Conservation (phyloP, 2,797 vertebrate species). For the Hippocampus kuda region DNA sequence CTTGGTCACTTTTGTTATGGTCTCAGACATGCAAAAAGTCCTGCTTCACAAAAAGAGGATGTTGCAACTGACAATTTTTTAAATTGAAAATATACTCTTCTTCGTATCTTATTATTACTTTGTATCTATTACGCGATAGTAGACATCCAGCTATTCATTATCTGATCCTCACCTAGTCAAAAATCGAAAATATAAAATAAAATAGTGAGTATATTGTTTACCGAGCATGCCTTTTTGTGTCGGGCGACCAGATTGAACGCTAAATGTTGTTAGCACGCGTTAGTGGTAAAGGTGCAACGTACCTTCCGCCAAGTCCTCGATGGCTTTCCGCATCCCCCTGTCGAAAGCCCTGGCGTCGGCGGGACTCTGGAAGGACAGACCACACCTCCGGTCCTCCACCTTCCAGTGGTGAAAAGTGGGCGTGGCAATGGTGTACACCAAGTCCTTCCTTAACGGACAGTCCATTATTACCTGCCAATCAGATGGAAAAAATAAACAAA, state of each 20-base stretch:
- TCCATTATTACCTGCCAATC: constrained; percentile 85
- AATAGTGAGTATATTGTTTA: no score
- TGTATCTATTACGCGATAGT: no score
- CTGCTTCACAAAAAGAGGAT: no score
- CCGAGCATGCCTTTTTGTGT: neutral
- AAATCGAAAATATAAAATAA: no score
- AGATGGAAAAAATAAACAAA: neutral
- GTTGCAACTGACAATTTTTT: no score
- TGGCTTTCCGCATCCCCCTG: constrained; percentile 92
- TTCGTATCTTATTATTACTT: no score
- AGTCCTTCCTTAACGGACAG: constrained; percentile 91
- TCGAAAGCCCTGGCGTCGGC: constrained; percentile 96
- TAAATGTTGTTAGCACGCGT: neutral
- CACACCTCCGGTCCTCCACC: constrained; percentile 90
- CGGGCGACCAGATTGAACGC: neutral
- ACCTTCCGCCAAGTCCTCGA: constrained; percentile 98
- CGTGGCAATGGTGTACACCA: constrained; percentile 94
- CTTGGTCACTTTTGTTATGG: no score
- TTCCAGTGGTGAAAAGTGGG: constrained; percentile 99
- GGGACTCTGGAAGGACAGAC: constrained; percentile 94
- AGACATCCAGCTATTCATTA: no score
- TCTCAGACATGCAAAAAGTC: no score
- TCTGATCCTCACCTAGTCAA: no score
- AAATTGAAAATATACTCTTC: no score
- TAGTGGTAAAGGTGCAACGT: neutral